Evolutionary conservation across 2,797 vertebrate genomes (phyloP).

Genomic region (Malurus leucopterus): DNA sequence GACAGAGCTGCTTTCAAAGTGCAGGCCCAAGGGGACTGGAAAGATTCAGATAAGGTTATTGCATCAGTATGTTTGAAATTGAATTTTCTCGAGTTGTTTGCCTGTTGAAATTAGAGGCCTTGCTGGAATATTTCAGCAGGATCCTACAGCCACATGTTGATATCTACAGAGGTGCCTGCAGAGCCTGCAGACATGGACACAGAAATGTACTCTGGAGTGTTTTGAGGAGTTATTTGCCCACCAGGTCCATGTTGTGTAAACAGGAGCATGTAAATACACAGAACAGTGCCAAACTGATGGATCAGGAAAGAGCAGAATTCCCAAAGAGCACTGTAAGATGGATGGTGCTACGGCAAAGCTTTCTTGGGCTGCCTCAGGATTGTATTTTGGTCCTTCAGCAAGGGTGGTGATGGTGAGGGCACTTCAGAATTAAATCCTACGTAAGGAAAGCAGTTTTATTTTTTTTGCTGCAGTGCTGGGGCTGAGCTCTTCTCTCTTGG

Average conservation of each 20-base stretch:
- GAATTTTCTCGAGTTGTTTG: neutral
- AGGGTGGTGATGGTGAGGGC: neutral
- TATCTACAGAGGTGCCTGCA: neutral
- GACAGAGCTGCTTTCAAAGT: neutral
- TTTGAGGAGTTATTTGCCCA: neutral
- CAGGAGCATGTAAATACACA: neutral
- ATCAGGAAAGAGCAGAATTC: neutral
- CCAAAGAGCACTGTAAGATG: neutral
- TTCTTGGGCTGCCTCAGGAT: neutral
- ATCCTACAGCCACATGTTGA: accelerated
- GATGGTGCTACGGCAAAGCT: neutral
- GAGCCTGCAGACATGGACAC: neutral
- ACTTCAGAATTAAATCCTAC: neutral
- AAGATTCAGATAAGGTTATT: neutral
- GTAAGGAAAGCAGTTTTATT: accelerated
- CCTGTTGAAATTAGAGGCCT: neutral
- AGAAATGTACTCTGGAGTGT: neutral
- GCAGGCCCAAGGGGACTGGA: neutral
- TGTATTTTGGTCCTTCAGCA: neutral
- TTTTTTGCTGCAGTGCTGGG: neutral
- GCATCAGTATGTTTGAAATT: neutral
- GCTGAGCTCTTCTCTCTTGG: neutral
- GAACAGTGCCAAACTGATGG: neutral
- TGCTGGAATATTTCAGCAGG: neutral
- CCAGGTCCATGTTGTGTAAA: neutral